Evolutionary conservation across 2,797 vertebrate genomes (phyloP), one percentile per base, ranked within the genome.

Genomic region (Pygocentrus nattereri): DNA sequence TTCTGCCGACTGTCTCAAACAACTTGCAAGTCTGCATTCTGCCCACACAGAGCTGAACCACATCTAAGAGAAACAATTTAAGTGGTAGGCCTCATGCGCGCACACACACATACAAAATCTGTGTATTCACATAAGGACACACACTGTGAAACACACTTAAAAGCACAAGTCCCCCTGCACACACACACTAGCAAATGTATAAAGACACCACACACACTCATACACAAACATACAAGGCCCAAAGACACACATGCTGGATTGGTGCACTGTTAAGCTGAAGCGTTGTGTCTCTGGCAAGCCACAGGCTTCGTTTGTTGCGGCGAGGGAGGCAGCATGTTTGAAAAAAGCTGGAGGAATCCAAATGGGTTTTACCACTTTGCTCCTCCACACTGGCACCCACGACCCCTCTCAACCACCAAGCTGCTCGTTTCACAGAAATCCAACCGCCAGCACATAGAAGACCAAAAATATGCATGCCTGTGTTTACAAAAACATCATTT

Each of bases 51-150:
- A 88, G 89, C 79, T 49, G 34, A 30, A 79, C 92, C 89, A 91
- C 89, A 93, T 92, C 89, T 87, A 50, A 85, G 86, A 86, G 75
- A 81, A 62, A 79, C 85, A 85, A 90, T 91, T 92, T 89, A 85
- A 91, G 90, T 86, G 88, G 85, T 86, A 77, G 80, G 82, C 44
- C 74, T 89, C 69, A 74, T 68, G 76, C 73, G 79, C 79, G 82
- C 83, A 83, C 31, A 79, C 23, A 27, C 61, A 64, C 50, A 59
- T 34, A 34, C 47, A 65, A 27, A 27, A 34, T 56, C 41, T 62
- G 52, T 49, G 62, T 38, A 80, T 47, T 80, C 71, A 49, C 74
- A 54, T 70, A 65, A 41, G n/a, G 56, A 80, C 30, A 65, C 62
- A 49, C 49, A 67, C 52, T 65, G 25, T 16, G n/a, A 58, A 41